Conservation (phyloP, 2,888 invertebrate genomes). For the Syritta pipiens region DNA sequence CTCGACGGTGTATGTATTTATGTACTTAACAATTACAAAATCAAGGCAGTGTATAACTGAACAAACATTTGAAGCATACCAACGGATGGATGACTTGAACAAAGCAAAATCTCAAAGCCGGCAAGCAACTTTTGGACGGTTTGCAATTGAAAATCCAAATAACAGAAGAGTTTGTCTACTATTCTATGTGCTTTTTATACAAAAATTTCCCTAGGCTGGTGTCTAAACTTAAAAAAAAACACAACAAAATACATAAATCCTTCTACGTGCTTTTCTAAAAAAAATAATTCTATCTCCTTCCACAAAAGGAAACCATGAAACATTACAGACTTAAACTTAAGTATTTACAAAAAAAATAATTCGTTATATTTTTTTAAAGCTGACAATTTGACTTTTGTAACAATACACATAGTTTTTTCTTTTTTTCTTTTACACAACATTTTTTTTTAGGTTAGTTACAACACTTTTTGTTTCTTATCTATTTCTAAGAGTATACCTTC, state of each 20-base stretch:
- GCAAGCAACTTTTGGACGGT: constrained; percentile 23
- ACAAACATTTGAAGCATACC: not conserved
- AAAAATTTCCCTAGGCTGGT: too few relatives aligned
- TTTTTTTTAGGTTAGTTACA: not conserved
- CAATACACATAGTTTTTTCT: too few relatives aligned
- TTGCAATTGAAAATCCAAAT: constrained; percentile 4
- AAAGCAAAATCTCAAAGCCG: too few relatives aligned
- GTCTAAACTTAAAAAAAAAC: too few relatives aligned
- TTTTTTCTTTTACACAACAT: not conserved
- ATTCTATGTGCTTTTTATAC: constrained; percentile 14
- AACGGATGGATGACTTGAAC: not conserved
- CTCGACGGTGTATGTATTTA: not conserved
- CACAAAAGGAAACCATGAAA: not conserved
- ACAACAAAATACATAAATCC: constrained; percentile 14
- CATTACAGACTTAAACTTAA: constrained; percentile 23
- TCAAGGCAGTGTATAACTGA: constrained; percentile 15
- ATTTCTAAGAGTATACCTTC: constrained; percentile 4
- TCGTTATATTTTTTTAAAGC: constrained; percentile 52
- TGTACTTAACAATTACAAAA: not conserved
- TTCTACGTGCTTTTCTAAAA: not conserved
- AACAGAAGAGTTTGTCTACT: too few relatives aligned
- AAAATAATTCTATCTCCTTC: not conserved
- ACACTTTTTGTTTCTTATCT: not conserved
- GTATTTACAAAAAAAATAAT: constrained; percentile 43
- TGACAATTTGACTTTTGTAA: constrained; percentile 19